Evolutionary conservation across 1,140 invertebrate species (phyloP), one percentile per base, ranked within the genome.

Genomic region (Pseudomyrmex dendroicus): DNA sequence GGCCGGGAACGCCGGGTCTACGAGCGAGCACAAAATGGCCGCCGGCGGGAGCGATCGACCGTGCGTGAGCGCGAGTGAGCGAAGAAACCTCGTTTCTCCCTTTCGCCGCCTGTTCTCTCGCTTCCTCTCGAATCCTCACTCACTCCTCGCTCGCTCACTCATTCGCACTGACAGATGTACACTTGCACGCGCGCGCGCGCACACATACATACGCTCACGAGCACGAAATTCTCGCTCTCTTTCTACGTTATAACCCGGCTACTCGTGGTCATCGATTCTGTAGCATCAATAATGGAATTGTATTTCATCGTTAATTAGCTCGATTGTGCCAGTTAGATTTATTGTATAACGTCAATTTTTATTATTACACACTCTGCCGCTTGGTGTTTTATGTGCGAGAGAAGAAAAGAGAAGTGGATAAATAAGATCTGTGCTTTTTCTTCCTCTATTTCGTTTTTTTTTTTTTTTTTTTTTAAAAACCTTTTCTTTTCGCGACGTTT

Each of bases 11-110:
- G 89, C 86, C 87, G 86, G 86, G 73, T 86, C 86, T 89, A 84
- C 90, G 86, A 82, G 86, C 89, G 80, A 90, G 85, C 90, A 91
- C 92, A 93, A 93, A 92, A 93, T 93, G 92, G 92, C 92, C 91
- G 91, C 90, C 90, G 83, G 80, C 86, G 86, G 86, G 84, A 90
- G 84, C 91, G 91, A 93, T 92, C 92, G 92, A 93, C 91, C 92
- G 91, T 90, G 86, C 86, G 89, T 91, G 84, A 89, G 82, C 66
- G 63, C 73, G 89, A 85, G 86, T 50, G 82, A 86, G 87, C 62
- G 89, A 82, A 83, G 22, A 63, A 82, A 80, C 67, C 68, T 87
- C 56, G 72, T 70, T 78, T 83, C 72, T 86, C 85, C 82, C 56
- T 68, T 63, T 78, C 83, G 76, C 25, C 35, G 12, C 12, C 35